These are phyloP conservation scores for Nipponia nippon DNA, from an alignment of 2,113 vertebrate genomes.

Conservation along the genomic window DNA sequence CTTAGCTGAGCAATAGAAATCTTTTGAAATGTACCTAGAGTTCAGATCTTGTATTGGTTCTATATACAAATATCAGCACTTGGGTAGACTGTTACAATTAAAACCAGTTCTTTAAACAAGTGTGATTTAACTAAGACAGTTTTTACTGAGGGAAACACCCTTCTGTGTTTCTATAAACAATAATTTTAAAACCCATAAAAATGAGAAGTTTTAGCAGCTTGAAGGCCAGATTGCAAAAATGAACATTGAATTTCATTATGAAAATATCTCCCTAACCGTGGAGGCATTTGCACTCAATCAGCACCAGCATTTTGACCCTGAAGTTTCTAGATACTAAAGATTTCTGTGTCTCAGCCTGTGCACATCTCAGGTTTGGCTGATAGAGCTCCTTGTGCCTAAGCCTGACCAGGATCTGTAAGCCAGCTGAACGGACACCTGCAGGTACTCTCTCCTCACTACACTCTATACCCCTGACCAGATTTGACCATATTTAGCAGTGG, in stretches of 20 bases:
- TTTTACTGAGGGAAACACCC: neutral
- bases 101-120: neutral
- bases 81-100: neutral
- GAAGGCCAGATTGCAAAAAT: neutral
- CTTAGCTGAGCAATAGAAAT: neutral
- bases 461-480: neutral
- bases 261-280: neutral
- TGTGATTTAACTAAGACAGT: neutral
- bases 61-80: neutral
- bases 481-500: neutral
- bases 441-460: neutral
- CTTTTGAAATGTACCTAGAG: rapidly evolving
- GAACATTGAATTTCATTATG: neutral
- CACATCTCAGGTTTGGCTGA: neutral
- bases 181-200: neutral
- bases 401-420: neutral
- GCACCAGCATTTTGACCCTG: neutral
- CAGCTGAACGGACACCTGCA: neutral
- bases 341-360: neutral
- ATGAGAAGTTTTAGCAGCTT: neutral
- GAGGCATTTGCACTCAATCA: neutral
- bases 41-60: neutral
- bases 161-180: neutral
- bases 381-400: no score
- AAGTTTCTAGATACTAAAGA: neutral